These are phyloP conservation scores for Cotesia chilonis DNA, from an alignment of 1,140 invertebrate species.

Conservation along the genomic window DNA sequence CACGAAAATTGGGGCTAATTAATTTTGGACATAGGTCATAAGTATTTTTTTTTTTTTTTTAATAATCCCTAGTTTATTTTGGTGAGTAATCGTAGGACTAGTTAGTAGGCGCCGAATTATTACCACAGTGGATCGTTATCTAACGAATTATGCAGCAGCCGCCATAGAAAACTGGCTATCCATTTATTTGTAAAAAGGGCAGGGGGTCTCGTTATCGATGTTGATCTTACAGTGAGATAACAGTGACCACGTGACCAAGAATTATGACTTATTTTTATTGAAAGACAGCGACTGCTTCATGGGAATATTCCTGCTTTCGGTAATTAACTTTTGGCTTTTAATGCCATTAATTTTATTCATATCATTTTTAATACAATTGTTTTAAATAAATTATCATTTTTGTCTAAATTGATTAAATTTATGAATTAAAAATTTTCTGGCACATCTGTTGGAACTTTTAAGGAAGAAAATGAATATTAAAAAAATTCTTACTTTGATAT, in stretches of 20 bases:
- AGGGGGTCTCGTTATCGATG: constrained; percentile 40
- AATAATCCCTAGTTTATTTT: too few species aligned
- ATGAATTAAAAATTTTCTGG: too few species aligned
- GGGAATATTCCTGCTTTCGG: constrained; percentile 33
- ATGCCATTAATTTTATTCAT: not conserved
- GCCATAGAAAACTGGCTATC: constrained; percentile 27
- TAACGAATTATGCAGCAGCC: constrained; percentile 43
- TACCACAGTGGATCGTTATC: constrained; percentile 38
- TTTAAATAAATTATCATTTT: not conserved
- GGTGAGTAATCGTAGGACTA: too few species aligned
- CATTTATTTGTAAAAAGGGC: constrained; percentile 24
- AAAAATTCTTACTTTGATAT: too few species aligned
- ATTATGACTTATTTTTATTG: constrained; percentile 49
- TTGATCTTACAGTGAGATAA: constrained; percentile 32
- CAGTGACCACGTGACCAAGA: constrained; percentile 47
- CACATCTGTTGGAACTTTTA: too few species aligned
- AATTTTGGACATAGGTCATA: constrained; percentile 5
- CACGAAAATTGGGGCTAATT: not conserved
- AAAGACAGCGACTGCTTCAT: constrained; percentile 38
- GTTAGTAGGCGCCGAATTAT: constrained; percentile 28
- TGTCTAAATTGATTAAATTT: too few species aligned
- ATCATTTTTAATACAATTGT: not conserved
- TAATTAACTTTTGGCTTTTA: constrained; percentile 29
- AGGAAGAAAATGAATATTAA: too few species aligned
- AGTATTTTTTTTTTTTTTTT: not conserved